Evolutionary conservation across 2,113 vertebrate species (phyloP), one percentile per base, ranked within the genome.

Genomic region (Prionailurus bengalensis): DNA sequence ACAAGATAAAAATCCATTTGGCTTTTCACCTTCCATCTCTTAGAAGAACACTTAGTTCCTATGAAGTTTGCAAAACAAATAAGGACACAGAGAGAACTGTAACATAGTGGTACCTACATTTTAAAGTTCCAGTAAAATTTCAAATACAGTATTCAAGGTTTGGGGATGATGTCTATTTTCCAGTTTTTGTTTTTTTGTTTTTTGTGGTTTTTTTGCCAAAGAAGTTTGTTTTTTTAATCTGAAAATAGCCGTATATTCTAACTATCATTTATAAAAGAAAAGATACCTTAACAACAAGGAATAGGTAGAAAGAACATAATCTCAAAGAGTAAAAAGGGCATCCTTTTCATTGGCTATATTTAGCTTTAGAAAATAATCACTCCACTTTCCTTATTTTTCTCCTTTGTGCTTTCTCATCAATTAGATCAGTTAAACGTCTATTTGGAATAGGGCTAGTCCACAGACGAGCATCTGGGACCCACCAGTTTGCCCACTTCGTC

Each of bases 1-100:
- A 85, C 95, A 87, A 82, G 84, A 45, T 76, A 91, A 68, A 93
- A 89, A 86, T 53, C 65, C 81, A 74, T 36, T 61, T 63, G 53
- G 13, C 61, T 68, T 39, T 94, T 87, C 73, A 55, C 65, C 84
- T 88, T 80, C 55, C 45, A 84, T 55, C 9, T 92, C 85, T 91
- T 90, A 68, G 71, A 45, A 78, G 42, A 96, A 23, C 15, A 33
- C 4, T 58, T 63, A 92, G 48, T 10, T 16, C 17, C 39, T 79
- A 70, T 42, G 25, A 89, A 95, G n/a, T 96, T 45, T 66, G n/a
- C 27, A 87, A 71, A 89, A 89, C 10, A 48, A 71, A 85, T 27
- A 76, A 89, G 21, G 31, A 68, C 36, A 76, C 1, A 85, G 16
- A 45, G 17, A 39, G 21, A 87, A 74, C 15, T 73, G 14, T 63